phyloP scores from a whole-genome alignment of 2,113 vertebrate species.

The Xiphophorus maculatus region DNA sequence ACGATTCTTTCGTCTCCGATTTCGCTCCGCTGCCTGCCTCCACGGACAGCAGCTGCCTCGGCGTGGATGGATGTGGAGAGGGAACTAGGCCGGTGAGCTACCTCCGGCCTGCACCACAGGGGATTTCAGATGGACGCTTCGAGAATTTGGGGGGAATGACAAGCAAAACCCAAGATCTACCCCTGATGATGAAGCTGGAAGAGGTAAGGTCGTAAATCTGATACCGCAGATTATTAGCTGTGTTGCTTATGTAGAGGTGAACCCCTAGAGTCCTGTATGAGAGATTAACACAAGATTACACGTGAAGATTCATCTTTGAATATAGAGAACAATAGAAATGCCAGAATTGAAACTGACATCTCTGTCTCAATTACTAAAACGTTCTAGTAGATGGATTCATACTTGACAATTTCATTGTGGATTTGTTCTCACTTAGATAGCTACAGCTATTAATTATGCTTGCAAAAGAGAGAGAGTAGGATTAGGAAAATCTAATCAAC shows the following conservation, averaged over 20 bases:
- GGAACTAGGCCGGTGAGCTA: neutral
- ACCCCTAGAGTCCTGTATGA: neutral
- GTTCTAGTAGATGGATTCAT: too few relatives aligned
- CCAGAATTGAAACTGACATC: too few relatives aligned
- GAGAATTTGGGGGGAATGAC: conserved; percentile 49
- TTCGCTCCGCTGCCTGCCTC: conserved; percentile 76
- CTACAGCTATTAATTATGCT: neutral
- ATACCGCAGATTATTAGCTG: neutral
- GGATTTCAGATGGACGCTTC: conserved; percentile 27
- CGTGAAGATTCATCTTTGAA: neutral
- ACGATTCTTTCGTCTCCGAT: conserved; percentile 72
- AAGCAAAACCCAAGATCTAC: conserved; percentile 60
- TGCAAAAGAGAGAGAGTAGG: neutral
- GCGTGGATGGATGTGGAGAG: conserved; percentile 32
- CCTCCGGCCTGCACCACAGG: neutral
- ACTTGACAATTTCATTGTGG: too few relatives aligned
- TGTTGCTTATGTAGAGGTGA: neutral
- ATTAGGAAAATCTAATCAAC: neutral
- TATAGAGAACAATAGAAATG: neutral
- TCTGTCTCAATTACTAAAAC: too few relatives aligned
- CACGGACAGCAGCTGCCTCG: conserved; percentile 80
- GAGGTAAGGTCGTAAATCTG: conserved; percentile 77
- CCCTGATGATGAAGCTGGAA: conserved; percentile 85
- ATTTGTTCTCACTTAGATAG: neutral
- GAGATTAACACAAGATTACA: neutral